Percentiles rank a stretch among this genome's conserved stretches.
Evolutionary conservation across 2,797 vertebrate genomes (phyloP).

Genomic region (Phataginus tricuspis): DNA sequence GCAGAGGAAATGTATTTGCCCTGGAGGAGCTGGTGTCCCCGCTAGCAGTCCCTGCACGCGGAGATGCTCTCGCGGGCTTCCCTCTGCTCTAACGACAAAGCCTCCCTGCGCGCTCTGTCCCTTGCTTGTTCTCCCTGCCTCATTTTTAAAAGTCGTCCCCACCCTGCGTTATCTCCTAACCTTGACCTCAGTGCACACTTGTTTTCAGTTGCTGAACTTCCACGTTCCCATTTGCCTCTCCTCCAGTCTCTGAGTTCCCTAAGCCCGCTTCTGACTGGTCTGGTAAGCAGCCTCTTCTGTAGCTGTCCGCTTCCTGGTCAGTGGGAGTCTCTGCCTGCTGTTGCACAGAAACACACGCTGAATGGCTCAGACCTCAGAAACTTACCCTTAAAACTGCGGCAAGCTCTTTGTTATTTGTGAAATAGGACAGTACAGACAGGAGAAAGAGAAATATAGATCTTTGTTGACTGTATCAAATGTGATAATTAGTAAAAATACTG

Average conservation of each 20-base stretch:
- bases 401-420: neutral
- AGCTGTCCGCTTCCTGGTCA: neutral
- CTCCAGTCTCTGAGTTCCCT: conserved; percentile 19
- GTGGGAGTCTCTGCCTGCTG: neutral
- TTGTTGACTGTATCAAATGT: neutral
- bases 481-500: neutral
- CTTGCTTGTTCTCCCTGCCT: neutral
- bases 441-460: neutral
- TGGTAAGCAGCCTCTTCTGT: neutral
- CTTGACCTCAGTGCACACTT: neutral
- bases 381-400: neutral
- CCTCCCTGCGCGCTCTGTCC: neutral
- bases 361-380: neutral
- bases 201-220: neutral
- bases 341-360: neutral
- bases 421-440: neutral
- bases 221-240: neutral
- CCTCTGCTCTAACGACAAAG: neutral
- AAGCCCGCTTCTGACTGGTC: neutral
- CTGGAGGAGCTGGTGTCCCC: neutral
- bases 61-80: neutral
- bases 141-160: neutral
- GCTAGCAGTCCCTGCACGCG: neutral
- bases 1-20: neutral
- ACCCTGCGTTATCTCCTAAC: neutral